Evolutionary conservation across 2,888 invertebrate species (phyloP).

Genomic region (Caenorhabditis sinica): DNA sequence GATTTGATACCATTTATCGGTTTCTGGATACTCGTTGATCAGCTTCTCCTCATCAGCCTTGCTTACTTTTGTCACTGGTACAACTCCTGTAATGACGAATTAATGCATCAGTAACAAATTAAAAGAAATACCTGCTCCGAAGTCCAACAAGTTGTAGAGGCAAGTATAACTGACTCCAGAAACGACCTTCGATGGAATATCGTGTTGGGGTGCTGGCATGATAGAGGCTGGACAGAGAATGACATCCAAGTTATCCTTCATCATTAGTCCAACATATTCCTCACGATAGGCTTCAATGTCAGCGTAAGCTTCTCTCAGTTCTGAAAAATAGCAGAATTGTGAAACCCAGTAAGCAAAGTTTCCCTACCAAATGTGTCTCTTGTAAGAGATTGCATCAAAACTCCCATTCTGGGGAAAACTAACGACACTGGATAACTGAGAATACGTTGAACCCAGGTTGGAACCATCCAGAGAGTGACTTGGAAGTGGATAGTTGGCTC

Average conservation of each 20-base stretch:
- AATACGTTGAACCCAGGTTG: constrained; percentile 57
- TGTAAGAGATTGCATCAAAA: constrained; percentile 54
- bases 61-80: constrained; percentile 83
- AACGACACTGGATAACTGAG: constrained; percentile 54
- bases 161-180: constrained; percentile 80
- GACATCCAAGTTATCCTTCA: constrained; percentile 69
- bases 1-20: constrained; percentile 74
- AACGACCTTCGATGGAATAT: constrained; percentile 73
- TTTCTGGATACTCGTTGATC: constrained; percentile 74
- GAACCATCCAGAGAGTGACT: constrained; percentile 60
- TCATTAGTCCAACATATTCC: constrained; percentile 70
- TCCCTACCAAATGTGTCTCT: constrained; percentile 59
- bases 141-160: constrained; percentile 84
- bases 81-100: constrained; percentile 68
- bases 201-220: constrained; percentile 74
- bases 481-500: constrained; percentile 61
- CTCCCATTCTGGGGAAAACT: constrained; percentile 46
- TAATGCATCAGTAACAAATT: background rate
- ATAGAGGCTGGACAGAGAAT: constrained; percentile 74
- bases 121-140: constrained; percentile 80
- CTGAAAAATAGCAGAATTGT: constrained; percentile 34
- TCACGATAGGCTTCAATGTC: constrained; percentile 75
- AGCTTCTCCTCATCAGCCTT: constrained; percentile 75
- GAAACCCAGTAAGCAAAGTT: background rate
- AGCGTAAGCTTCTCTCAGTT: constrained; percentile 74